phyloP scores from a whole-genome alignment of 2,113 vertebrate genomes.

The Nesogale talazaci region DNA sequence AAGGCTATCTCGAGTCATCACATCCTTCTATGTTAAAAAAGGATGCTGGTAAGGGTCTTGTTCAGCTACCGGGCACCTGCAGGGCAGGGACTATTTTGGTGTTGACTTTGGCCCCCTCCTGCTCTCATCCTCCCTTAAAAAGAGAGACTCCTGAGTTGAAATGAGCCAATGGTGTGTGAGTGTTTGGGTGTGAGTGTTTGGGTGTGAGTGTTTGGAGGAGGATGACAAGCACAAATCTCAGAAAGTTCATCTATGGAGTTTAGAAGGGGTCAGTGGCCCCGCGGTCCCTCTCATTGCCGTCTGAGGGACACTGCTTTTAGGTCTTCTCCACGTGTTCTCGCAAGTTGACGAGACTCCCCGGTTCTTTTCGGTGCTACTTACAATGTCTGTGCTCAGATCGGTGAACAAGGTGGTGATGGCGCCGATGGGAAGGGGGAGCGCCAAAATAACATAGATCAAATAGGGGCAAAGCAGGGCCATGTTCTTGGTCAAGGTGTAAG shows the following conservation, averaged over 20 bases:
- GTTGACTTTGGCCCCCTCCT: background rate
- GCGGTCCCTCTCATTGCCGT: background rate
- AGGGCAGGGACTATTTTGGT: background rate
- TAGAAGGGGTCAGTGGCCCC: background rate
- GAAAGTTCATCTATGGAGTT: background rate
- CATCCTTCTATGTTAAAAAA: background rate
- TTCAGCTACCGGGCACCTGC: background rate
- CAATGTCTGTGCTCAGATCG: conserved; percentile 90
- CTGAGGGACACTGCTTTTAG: background rate
- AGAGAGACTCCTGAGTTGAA: background rate
- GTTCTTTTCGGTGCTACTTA: conserved; percentile 69
- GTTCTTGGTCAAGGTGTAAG: conserved; percentile 91
- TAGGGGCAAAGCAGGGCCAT: conserved; percentile 90
- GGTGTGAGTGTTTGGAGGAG: background rate
- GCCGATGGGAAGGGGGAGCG: conserved; percentile 88
- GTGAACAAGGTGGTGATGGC: conserved; percentile 91
- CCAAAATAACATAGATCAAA: conserved; percentile 88
- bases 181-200: too few species aligned
- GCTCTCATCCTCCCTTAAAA: background rate
- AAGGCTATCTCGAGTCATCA: background rate
- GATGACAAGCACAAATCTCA: background rate
- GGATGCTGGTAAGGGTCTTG: background rate
- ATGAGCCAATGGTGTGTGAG: background rate
- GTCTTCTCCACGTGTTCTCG: background rate
- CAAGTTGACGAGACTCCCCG: too few species aligned